A percentile compares a stretch with the other conserved stretches of the same genome.
These are phyloP conservation scores for Eristalis intricaria DNA, from an alignment of 2,888 invertebrate genomes.

Conservation along the genomic window DNA sequence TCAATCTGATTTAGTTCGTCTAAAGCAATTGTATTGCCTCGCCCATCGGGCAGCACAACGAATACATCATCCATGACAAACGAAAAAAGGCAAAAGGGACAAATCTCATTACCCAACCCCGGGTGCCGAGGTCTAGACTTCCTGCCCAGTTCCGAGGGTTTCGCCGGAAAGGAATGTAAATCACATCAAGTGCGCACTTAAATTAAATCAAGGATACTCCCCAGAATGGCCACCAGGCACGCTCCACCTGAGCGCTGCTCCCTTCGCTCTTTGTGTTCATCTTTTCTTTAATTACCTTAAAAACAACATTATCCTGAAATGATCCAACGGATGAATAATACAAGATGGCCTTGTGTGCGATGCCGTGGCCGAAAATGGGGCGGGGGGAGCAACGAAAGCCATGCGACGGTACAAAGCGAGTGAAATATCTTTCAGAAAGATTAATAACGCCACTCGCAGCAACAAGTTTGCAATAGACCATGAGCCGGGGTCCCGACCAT, in stretches of 20 bases:
- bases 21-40: neutral
- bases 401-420: neutral
- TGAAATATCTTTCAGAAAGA: constrained; percentile 23
- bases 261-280: neutral
- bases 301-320: constrained; percentile 36
- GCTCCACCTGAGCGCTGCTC: neutral
- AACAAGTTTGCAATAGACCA: constrained; percentile 24
- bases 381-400: neutral
- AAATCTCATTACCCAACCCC: neutral
- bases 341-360: neutral
- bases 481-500: neutral
- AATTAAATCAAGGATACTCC: constrained; percentile 25
- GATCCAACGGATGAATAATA: constrained; percentile 22
- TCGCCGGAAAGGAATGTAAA: constrained; percentile 21
- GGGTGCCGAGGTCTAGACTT: neutral
- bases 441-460: constrained; percentile 41
- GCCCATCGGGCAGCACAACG: neutral
- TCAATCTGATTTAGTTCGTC: no score
- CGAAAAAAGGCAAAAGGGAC: neutral
- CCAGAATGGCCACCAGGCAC: constrained; percentile 3
- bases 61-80: neutral
- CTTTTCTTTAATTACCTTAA: constrained; percentile 39
- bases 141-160: neutral
- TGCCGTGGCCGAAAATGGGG: neutral
- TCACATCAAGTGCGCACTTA: constrained; percentile 33